A percentile compares a stretch with the other conserved stretches of the same genome.
phyloP scores from a whole-genome alignment of 2,888 invertebrate genomes.

The Chesias legatella region DNA sequence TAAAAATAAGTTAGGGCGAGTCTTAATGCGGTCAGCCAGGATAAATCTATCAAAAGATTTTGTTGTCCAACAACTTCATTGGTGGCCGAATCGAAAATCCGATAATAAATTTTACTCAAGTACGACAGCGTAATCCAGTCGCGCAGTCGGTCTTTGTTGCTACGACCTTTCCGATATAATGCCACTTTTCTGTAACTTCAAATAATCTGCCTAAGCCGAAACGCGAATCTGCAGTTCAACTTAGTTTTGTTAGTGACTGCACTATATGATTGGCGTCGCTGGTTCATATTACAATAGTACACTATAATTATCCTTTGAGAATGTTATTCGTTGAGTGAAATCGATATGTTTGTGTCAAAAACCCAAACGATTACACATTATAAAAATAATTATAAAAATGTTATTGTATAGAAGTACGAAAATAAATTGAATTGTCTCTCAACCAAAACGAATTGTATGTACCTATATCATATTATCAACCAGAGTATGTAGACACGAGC shows the following conservation, averaged over 20 bases:
- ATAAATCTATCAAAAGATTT: slow-evolving; percentile 81
- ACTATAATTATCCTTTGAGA: too few species aligned
- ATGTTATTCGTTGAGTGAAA: too few species aligned
- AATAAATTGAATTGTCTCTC: too few species aligned
- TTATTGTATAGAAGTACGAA: too few species aligned
- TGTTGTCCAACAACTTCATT: slow-evolving; percentile 81
- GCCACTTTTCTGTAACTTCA: slow-evolving; percentile 73
- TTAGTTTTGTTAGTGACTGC: slow-evolving; percentile 46
- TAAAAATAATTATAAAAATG: too few species aligned
- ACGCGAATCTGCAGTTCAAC: slow-evolving; percentile 53
- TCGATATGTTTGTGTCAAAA: too few species aligned
- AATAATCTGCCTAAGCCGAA: slow-evolving; percentile 64
- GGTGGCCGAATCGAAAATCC: slow-evolving; percentile 81
- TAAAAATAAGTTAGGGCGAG: slow-evolving; percentile 72
- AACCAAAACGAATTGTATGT: too few species aligned
- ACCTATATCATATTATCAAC: too few species aligned
- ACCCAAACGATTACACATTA: too few species aligned
- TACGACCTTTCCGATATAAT: slow-evolving; percentile 72
- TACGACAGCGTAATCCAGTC: slow-evolving; percentile 79
- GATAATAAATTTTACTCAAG: slow-evolving; percentile 80
- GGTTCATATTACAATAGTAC: too few species aligned
- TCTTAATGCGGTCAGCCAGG: slow-evolving; percentile 77
- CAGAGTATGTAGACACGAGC: too few species aligned
- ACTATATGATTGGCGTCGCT: slow-evolving; percentile 1
- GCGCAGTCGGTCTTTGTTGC: slow-evolving; percentile 75